Percentiles rank a stretch among this genome's conserved stretches.
Evolutionary conservation across 2,888 invertebrate species (phyloP).

Genomic region (Thyatira batis): DNA sequence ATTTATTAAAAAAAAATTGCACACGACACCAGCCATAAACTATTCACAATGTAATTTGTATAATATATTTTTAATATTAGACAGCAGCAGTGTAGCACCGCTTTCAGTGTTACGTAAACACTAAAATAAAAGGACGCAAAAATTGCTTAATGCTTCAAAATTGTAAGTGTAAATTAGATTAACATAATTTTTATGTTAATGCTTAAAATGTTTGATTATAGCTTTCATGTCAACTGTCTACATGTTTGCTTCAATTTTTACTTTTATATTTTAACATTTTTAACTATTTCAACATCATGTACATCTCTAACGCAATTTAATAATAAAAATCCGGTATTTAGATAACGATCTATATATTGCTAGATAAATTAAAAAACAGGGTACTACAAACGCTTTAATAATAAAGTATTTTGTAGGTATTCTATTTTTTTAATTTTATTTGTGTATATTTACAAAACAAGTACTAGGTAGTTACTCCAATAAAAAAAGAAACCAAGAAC

Average conservation of each 20-base stretch:
- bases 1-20: conserved; percentile 66
- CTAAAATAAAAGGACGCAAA: conserved; percentile 42
- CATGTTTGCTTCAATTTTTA: background rate
- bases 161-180: conserved; percentile 50
- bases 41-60: conserved; percentile 77
- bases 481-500: too few relatives aligned
- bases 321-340: too few relatives aligned
- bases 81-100: conserved; percentile 63
- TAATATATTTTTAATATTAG: conserved; percentile 56
- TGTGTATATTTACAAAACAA: too few relatives aligned
- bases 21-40: conserved; percentile 70
- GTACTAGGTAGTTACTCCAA: too few relatives aligned
- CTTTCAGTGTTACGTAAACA: conserved; percentile 58
- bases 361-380: too few relatives aligned
- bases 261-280: too few relatives aligned
- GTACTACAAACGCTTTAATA: too few relatives aligned
- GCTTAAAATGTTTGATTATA: conserved; percentile 10
- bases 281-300: too few relatives aligned
- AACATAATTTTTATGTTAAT: conserved; percentile 17
- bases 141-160: conserved; percentile 64
- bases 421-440: too few relatives aligned
- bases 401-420: too few relatives aligned
- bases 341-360: too few relatives aligned
- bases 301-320: too few relatives aligned
- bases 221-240: background rate